Conservation (phyloP, 1,140 invertebrate genomes). For the Drosophila paulistorum region DNA sequence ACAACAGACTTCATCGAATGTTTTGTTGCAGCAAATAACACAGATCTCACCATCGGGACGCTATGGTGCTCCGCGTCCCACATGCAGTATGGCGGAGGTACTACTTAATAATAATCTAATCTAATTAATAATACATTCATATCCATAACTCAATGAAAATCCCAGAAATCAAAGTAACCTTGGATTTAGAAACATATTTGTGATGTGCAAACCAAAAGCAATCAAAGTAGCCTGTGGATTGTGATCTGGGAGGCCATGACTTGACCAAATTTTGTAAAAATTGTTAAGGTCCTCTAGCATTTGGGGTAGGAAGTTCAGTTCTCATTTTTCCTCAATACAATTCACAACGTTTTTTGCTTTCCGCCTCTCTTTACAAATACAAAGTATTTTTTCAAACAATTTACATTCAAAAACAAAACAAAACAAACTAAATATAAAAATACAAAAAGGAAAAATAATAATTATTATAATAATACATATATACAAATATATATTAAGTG, state of each 20-base stretch:
- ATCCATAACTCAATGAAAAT: not conserved
- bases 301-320: constrained; percentile 36
- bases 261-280: not conserved
- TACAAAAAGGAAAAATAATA: constrained; percentile 14
- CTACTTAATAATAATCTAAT: constrained; percentile 45
- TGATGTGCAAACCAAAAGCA: not conserved
- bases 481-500: not conserved
- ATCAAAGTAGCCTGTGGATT: not conserved
- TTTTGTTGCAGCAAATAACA: constrained; percentile 66
- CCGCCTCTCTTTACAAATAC: constrained; percentile 29
- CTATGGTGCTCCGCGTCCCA: constrained; percentile 86
- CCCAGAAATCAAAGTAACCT: not conserved
- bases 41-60: constrained; percentile 83
- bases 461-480: not conserved
- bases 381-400: constrained; percentile 21
- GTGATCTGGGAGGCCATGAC: constrained; percentile 5
- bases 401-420: constrained; percentile 12
- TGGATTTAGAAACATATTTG: no score
- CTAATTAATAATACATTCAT: not conserved
- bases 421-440: not conserved
- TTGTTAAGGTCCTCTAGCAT: not conserved
- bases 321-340: constrained; percentile 48
- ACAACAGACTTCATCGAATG: constrained; percentile 39
- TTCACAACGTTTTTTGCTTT: constrained; percentile 41
- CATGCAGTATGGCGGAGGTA: constrained; percentile 88